These are phyloP conservation scores for Ranitomeya imitator DNA, from an alignment of 2,113 vertebrate species.

Conservation along the genomic window DNA sequence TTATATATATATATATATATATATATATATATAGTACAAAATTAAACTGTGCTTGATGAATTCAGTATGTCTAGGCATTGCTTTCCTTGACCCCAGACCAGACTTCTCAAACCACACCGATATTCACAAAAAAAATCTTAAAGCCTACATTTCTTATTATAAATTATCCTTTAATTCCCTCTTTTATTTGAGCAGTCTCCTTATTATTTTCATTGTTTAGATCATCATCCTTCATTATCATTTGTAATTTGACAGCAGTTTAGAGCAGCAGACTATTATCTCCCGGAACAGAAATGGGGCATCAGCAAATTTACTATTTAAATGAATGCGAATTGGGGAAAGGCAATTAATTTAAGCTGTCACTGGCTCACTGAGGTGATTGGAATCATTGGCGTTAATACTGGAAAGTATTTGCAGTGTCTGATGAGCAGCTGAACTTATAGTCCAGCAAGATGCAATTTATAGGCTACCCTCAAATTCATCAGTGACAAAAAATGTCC, in stretches of 20 bases:
- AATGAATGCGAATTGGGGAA: slow-evolving; percentile 48
- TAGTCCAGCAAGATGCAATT: not conserved
- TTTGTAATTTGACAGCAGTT: slow-evolving; percentile 43
- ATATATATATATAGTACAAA: not conserved
- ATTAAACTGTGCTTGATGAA: not conserved
- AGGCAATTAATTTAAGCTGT: slow-evolving; percentile 49
- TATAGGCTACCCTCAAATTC: not conserved
- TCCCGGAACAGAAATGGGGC: slow-evolving; percentile 34
- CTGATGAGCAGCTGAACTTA: not conserved
- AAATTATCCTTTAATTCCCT: no score
- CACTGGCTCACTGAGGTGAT: slow-evolving; percentile 28
- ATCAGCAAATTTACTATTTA: slow-evolving; percentile 49
- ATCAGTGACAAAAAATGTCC: not conserved
- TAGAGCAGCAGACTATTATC: slow-evolving; percentile 47
- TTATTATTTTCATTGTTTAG: slow-evolving; percentile 38
- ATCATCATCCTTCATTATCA: slow-evolving; percentile 44
- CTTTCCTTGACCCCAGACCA: not conserved
- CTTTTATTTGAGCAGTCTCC: not conserved
- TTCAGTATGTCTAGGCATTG: not conserved
- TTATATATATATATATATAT: not conserved
- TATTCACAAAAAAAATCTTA: not conserved
- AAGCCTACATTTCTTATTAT: not conserved
- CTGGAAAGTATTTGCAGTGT: not conserved
- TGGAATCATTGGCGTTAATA: not conserved
- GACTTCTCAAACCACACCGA: not conserved